Base-by-base conservation (phyloP, 1,140 invertebrate genomes). In the Saccostrea glomerata region DNA sequence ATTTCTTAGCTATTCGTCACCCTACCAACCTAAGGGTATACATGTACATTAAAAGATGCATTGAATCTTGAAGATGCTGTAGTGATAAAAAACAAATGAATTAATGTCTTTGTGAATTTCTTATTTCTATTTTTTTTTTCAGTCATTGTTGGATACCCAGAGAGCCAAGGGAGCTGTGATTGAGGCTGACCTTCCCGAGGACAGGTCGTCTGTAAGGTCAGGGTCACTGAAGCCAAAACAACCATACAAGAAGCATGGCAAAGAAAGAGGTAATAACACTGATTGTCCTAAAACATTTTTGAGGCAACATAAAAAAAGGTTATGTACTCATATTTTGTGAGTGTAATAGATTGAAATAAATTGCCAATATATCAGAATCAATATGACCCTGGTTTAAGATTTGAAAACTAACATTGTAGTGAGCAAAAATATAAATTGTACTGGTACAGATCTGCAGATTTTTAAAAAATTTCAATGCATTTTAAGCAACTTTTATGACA, bases 211-310 rank as follows among this genome's bases (percentile, higher is more conserved):
- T 63, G 90, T 89, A 58, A 77, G 86, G 60, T 90, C 90, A 0
- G 92, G 92, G 3, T 93, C 93, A 36, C 92, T 94, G 86, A 94
- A 92, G 82, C 91, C 92, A 15, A 88, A 89, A 66, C 70, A 77
- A 15, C 86, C 91, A 20, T 84, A 89, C 6, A 86, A 83, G 87
- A 89, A 85, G 82, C 85, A n/a, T 36, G 77, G 36, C 20, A 90
- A 91, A 73, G 89, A 88, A 60, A 84, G 77, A 88, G 87, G 87
- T 88, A 73, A 55, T 30, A 89, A 40, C 63, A 40, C 25, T 17
- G 47, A 56, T 84, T 84, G 2, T 47, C 47, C 9, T 47, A 47
- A 47, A 47, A 2, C 47, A 47, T 47, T 2, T 1, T 47, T 47
- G 9, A 0, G 5, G 47, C 47, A 47, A 47, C 47, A 6, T n/a